A percentile compares a stretch with the other conserved stretches of the same genome.
Conservation (phyloP, 1,140 invertebrate species). For the Platyscapa corneri region DNA sequence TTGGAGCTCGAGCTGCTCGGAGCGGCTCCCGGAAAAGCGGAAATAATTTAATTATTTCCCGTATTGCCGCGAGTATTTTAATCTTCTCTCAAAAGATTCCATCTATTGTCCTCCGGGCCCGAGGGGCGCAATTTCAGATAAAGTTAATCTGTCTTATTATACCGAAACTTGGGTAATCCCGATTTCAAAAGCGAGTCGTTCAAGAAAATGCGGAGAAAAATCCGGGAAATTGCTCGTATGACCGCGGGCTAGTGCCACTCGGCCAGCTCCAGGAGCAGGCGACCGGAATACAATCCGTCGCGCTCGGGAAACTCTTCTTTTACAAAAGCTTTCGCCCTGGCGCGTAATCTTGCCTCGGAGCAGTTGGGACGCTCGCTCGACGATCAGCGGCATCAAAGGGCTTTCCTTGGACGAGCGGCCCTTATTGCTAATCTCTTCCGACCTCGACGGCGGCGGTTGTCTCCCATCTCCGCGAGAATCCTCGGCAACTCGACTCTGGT, state of each 20-base stretch:
- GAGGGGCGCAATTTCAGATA: not conserved
- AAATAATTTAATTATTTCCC: no score
- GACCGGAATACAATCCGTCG: not conserved
- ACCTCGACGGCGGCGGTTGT: no score
- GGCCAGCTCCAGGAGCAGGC: not conserved
- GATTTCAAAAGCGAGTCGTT: not conserved
- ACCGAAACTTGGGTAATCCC: not conserved
- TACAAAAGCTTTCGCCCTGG: slow-evolving; percentile 1
- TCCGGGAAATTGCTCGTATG: not conserved
- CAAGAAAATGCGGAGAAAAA: not conserved
- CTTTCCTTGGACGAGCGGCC: not conserved
- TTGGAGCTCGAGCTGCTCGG: no score
- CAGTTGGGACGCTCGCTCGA: not conserved
- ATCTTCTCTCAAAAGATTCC: not conserved
- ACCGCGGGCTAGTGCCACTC: not conserved
- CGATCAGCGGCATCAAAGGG: slow-evolving; percentile 16
- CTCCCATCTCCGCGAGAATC: not conserved
- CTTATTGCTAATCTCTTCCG: no score
- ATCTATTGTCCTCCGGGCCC: not conserved
- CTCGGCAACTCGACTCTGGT: not conserved
- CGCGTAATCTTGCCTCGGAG: slow-evolving; percentile 15
- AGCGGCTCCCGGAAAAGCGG: no score
- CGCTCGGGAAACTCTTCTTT: slow-evolving; percentile 14
- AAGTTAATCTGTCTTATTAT: not conserved
- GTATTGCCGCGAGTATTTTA: no score